Conservation (phyloP, 2,888 invertebrate species). For the Drosophila paranaensis region DNA sequence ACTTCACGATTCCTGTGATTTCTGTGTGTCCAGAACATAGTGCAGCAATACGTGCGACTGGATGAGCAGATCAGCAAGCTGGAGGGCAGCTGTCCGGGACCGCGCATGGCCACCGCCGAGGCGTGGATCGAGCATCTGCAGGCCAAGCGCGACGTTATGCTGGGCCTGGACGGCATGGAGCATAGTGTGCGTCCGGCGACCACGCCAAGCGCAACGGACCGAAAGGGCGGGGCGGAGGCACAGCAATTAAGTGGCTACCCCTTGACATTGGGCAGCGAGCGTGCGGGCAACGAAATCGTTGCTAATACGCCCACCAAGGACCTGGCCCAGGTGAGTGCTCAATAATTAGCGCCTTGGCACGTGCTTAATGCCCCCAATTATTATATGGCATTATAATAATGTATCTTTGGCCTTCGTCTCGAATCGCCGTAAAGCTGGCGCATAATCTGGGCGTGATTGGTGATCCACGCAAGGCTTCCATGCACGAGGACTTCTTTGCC, state of each 20-base stretch:
- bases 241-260: conserved; percentile 36
- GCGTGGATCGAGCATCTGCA: conserved; percentile 84
- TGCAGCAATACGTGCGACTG: conserved; percentile 81
- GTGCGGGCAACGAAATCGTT: conserved; percentile 59
- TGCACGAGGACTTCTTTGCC: conserved; percentile 84
- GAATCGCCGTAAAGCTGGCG: conserved; percentile 71
- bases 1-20: background rate
- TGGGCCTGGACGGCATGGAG: conserved; percentile 64
- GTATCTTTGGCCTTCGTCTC: conserved; percentile 14
- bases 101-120: conserved; percentile 83
- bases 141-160: conserved; percentile 71
- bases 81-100: conserved; percentile 83
- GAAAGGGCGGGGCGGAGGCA: conserved; percentile 18
- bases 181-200: conserved; percentile 4
- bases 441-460: conserved; percentile 81
- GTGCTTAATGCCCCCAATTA: conserved; percentile 16
- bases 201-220: background rate
- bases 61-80: conserved; percentile 82
- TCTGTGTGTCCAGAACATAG: conserved; percentile 54
- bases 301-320: conserved; percentile 80
- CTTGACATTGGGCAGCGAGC: conserved; percentile 32
- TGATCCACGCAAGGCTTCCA: conserved; percentile 82
- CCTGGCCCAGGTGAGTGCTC: conserved; percentile 77
- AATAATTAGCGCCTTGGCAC: conserved; percentile 45
- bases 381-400: conserved; percentile 9